A percentile compares a stretch with the other conserved stretches of the same genome.
Evolutionary conservation across 1,140 invertebrate species (phyloP).

Genomic region (Sitophilus oryzae): DNA sequence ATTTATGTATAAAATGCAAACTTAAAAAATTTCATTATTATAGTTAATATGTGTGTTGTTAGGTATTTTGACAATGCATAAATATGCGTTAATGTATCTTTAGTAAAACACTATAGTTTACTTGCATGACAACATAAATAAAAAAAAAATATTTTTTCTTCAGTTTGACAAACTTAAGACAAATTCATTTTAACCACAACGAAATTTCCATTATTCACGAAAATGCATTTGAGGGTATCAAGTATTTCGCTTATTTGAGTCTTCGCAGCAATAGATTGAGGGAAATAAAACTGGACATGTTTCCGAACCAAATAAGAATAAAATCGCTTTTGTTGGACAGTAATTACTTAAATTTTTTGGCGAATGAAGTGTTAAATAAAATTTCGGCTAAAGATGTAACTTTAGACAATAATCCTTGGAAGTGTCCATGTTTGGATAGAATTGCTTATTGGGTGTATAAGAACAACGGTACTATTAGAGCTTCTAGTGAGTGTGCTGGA

Average conservation of each 20-base stretch:
- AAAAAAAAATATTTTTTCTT: too few species aligned
- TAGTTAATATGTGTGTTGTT: too few species aligned
- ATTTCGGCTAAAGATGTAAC: slow-evolving; percentile 14
- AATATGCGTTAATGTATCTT: too few species aligned
- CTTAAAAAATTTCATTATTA: too few species aligned
- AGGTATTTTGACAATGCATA: too few species aligned
- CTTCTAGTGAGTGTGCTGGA: background rate
- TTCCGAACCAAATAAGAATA: slow-evolving; percentile 23
- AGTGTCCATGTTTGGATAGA: slow-evolving; percentile 20
- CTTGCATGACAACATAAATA: too few species aligned
- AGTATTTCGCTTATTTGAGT: slow-evolving; percentile 18
- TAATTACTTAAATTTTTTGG: slow-evolving; percentile 24
- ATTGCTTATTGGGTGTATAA: slow-evolving; percentile 20
- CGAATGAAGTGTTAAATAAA: slow-evolving; percentile 20
- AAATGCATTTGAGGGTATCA: slow-evolving; percentile 22
- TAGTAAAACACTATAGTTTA: too few species aligned
- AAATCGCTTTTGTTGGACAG: slow-evolving; percentile 17
- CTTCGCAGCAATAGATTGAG: slow-evolving; percentile 22
- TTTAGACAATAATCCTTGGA: slow-evolving; percentile 25
- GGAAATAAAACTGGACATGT: slow-evolving; percentile 20
- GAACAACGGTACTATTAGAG: slow-evolving; percentile 8
- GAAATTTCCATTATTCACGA: slow-evolving; percentile 22
- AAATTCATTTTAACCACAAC: slow-evolving; percentile 20
- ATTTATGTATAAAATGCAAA: too few species aligned
- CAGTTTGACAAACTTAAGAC: slow-evolving; percentile 16